Base-by-base conservation (phyloP, 2,888 invertebrate genomes). In the Colletes collaris region DNA sequence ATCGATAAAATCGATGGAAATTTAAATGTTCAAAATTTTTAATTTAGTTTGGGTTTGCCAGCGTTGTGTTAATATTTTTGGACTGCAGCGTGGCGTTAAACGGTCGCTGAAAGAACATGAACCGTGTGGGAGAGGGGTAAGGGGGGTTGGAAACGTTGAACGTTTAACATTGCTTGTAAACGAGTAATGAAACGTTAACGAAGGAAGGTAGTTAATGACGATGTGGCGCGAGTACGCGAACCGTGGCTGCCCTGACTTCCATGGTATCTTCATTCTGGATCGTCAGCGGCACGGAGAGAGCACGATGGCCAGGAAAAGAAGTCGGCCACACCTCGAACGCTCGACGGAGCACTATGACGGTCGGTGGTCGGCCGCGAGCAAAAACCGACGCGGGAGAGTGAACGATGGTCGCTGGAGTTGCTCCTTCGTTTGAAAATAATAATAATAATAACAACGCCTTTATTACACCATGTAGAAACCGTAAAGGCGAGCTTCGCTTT, bases 311-410 rank as follows among this genome's bases (percentile, higher is more conserved):
- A 19, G 58, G 63, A 50, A 77, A 78, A 71, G 77, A 71, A 79
- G 79, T 68, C 68, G 79, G 79, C 80, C 80, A 80, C 80, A 80
- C 80, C 80, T 80, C 79, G 68, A 74, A 73, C 70, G 58, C 49
- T 19, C 56, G 71, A 19, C 52, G 52, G 16, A 19, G 27, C 56
- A 27, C 56, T 67, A 56, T 27, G 68, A 58, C 60, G 68, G 60
- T 50, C 37, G 35, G 59, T 27, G 27, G 27, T 27, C 27, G 27
- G 27, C 55, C 66, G 62, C 78, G 59, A 16, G 71, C 78, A 78
- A 79, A 79, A 79, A 78, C 37, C 49, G 49, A 35, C 55, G 67
- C 65, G 44, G 37, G 46, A 35, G 58, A 37, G 58, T 27, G 65
- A 44, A 55, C 65, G 65, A 52, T 44, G 65, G 63, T 64, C 37